Percentiles rank a stretch among this genome's conserved stretches.
phyloP scores from a whole-genome alignment of 2,888 invertebrate genomes.

The Crepidodera aurea region DNA sequence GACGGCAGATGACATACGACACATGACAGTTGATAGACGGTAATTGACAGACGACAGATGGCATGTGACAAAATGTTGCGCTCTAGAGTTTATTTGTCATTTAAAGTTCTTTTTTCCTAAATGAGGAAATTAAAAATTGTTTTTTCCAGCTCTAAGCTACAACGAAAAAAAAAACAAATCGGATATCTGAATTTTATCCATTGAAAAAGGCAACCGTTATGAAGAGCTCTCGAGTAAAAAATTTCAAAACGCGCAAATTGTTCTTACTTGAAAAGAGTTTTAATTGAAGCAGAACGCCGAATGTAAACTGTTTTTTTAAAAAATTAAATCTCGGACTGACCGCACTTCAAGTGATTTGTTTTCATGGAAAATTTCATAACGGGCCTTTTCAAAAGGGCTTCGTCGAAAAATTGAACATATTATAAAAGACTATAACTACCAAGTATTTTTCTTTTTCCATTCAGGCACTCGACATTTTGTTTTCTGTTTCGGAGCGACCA shows the following conservation, averaged over 20 bases:
- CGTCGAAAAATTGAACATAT: slow-evolving; percentile 38
- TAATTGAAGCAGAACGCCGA: slow-evolving; percentile 35
- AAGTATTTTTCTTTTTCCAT: slow-evolving; percentile 35
- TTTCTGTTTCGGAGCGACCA: slow-evolving; percentile 47
- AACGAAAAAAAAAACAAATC: too few relatives aligned
- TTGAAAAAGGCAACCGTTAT: slow-evolving; percentile 9
- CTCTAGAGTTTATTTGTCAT: too few relatives aligned
- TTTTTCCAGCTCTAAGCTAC: too few relatives aligned
- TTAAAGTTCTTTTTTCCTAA: too few relatives aligned
- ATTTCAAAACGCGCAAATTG: slow-evolving; percentile 32
- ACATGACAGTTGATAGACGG: too few relatives aligned
- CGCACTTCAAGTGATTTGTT: slow-evolving; percentile 38
- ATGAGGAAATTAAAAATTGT: too few relatives aligned
- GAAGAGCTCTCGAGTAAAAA: slow-evolving; percentile 7
- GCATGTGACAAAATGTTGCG: too few relatives aligned
- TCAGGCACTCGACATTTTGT: slow-evolving; percentile 44
- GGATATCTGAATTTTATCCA: too few relatives aligned
- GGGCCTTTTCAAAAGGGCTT: slow-evolving; percentile 33
- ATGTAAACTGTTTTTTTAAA: slow-evolving; percentile 42
- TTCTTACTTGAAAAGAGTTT: slow-evolving; percentile 32
- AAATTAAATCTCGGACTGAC: slow-evolving; percentile 40
- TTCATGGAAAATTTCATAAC: slow-evolving; percentile 40
- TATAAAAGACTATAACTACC: slow-evolving; percentile 43
- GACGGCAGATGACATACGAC: too few relatives aligned
- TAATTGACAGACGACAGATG: too few relatives aligned